Base-by-base conservation (phyloP, 2,888 invertebrate species). In the Palloptera scutellata region DNA sequence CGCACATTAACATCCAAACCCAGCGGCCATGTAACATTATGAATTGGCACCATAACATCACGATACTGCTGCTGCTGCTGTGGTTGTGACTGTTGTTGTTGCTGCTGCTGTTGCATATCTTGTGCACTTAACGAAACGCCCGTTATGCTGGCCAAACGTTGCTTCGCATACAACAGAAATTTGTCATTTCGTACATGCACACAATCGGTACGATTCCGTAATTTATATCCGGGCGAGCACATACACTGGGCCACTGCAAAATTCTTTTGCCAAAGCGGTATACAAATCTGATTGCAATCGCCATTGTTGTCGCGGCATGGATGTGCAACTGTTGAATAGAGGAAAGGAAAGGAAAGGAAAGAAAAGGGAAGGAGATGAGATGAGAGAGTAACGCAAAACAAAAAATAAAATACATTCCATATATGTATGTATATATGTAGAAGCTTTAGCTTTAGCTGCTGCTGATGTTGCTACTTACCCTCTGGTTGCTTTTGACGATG, bases 401-500 rank as follows among this genome's bases (percentile, higher is more conserved):
- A 40, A 30, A 11, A 40, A 40, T 12, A 41, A 57, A 20, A 57
- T 13, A 53, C 53, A 57, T 30, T n/a, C 11, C 13, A n/a, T n/a
- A n/a, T n/a, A 45, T 11, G n/a, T 48, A 51, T 15, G 10, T 6
- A 30, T 45, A 13, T 9, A 20, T 12, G 12, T 12, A 59, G 12
- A 6, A n/a, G 1, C 3, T 58, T 9, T 15, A 1, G 8, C 17
- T 43, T 9, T 17, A 4, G 13, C 17, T 43, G n/a, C 40, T 41
- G 8, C 12, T 54, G 15, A 11, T 11, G 4, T 15, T 52, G 12
- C 20, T 20, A 72, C 70, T 74, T 84, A 90, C 90, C 88, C 78
- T 89, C 86, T 12, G 94, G 94, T 84, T 95, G 95, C 66, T 90
- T 86, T 81, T 91, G 92, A 66, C 91, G 87, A 86, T 94, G 94